phyloP scores from a whole-genome alignment of 2,797 vertebrate species.

The Gallinago stenura region DNA sequence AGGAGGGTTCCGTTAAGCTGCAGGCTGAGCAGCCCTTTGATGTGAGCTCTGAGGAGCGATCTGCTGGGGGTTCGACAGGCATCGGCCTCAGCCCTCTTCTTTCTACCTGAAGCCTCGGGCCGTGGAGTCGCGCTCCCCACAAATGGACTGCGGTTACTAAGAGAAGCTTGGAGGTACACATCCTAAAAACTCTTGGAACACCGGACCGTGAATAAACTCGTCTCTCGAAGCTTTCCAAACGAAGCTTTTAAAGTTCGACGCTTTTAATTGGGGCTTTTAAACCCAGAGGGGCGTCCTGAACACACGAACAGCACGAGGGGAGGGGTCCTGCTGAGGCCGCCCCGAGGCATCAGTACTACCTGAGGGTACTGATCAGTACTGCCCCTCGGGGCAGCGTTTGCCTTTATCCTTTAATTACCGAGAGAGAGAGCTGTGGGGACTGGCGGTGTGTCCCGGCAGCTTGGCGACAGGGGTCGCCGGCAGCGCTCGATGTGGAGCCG shows the following conservation, averaged over 20 bases:
- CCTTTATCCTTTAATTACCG: background rate
- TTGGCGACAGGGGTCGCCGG: fast-evolving
- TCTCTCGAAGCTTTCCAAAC: background rate
- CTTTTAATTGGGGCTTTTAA: too few relatives aligned
- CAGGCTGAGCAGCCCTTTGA: background rate
- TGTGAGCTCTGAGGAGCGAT: too few relatives aligned
- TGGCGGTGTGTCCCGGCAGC: background rate
- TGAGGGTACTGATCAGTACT: too few relatives aligned
- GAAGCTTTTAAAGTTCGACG: background rate
- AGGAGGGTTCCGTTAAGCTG: background rate
- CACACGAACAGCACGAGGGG: too few relatives aligned
- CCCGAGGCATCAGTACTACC: too few relatives aligned
- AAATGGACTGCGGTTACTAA: fast-evolving
- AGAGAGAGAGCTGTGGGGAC: background rate
- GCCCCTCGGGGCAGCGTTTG: background rate
- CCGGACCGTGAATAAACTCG: too few relatives aligned
- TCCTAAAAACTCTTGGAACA: background rate
- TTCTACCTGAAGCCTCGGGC: fast-evolving
- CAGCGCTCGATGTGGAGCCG: background rate
- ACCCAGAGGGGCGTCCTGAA: fast-evolving
- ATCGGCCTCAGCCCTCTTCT: fast-evolving
- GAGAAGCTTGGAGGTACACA: fast-evolving
- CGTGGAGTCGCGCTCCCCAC: fast-evolving
- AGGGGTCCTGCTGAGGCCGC: background rate
- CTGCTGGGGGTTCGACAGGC: fast-evolving